These are phyloP conservation scores for Philonicus albiceps DNA, from an alignment of 2,888 invertebrate genomes.

Conservation along the genomic window DNA sequence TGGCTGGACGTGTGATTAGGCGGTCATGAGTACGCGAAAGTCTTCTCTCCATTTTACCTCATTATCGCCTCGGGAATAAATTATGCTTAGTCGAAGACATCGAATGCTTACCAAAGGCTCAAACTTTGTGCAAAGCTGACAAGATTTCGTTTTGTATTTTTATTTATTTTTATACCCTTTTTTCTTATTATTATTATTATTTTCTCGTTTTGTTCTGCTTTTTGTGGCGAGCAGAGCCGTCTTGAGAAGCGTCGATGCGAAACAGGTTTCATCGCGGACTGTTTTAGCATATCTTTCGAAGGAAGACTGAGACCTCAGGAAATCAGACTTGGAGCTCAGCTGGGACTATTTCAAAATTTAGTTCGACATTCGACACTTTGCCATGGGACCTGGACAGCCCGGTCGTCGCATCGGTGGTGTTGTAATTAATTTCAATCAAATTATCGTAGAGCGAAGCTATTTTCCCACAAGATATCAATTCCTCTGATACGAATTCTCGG, in stretches of 20 bases:
- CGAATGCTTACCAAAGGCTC: conserved; percentile 36
- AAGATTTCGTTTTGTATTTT: background rate
- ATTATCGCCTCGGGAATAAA: conserved; percentile 63
- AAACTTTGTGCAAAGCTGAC: conserved; percentile 37
- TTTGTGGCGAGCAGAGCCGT: background rate
- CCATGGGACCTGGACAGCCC: background rate
- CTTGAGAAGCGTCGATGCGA: background rate
- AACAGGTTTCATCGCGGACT: background rate
- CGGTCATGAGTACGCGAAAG: conserved; percentile 36
- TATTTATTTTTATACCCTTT: background rate
- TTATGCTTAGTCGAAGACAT: conserved; percentile 54
- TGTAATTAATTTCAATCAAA: conserved; percentile 33
- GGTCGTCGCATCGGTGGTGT: background rate
- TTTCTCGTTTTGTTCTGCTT: background rate
- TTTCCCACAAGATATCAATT: conserved; percentile 33
- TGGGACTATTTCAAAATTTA: background rate
- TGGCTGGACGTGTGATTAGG: conserved; percentile 30
- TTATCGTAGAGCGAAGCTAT: background rate
- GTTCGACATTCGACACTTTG: background rate
- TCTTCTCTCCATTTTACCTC: conserved; percentile 57
- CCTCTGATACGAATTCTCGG: conserved; percentile 23
- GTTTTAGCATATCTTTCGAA: background rate
- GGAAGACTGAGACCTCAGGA: background rate
- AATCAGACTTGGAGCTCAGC: background rate
- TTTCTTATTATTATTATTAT: background rate